Evolutionary conservation across 2,113 vertebrate species (phyloP).

Genomic region (Alligator sinensis): DNA sequence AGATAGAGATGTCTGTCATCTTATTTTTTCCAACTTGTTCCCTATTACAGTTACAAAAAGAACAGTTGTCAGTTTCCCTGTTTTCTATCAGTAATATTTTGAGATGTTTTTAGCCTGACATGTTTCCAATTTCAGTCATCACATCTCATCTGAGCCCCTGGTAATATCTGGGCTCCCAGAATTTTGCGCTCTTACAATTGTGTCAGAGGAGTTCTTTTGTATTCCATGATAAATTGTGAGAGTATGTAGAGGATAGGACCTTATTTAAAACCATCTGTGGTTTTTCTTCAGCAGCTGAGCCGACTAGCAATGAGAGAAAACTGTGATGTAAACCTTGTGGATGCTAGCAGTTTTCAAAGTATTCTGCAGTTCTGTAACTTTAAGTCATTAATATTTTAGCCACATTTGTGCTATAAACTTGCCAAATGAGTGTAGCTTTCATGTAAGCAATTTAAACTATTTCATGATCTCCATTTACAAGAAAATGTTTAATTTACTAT

Average conservation of each 20-base stretch:
- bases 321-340: not conserved
- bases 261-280: not conserved
- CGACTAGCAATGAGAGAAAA: not conserved
- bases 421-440: constrained; percentile 7
- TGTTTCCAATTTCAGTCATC: not conserved
- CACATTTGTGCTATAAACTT: constrained; percentile 11
- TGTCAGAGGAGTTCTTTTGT: not conserved
- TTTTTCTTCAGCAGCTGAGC: not conserved
- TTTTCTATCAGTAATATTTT: not conserved
- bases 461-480: constrained; percentile 33
- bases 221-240: not conserved
- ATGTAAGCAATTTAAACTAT: constrained; percentile 4
- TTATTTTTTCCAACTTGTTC: not conserved
- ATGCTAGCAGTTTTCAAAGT: not conserved
- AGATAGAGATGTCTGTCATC: not conserved
- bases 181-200: not conserved
- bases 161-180: not conserved
- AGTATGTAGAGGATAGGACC: not conserved
- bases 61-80: not conserved
- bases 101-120: not conserved
- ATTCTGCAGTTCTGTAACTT: not conserved
- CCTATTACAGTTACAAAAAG: not conserved
- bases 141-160: not conserved
- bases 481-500: constrained; percentile 26
- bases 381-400: not conserved